Conservation (phyloP, 2,797 vertebrate genomes). For the Miichthys miiuy region DNA sequence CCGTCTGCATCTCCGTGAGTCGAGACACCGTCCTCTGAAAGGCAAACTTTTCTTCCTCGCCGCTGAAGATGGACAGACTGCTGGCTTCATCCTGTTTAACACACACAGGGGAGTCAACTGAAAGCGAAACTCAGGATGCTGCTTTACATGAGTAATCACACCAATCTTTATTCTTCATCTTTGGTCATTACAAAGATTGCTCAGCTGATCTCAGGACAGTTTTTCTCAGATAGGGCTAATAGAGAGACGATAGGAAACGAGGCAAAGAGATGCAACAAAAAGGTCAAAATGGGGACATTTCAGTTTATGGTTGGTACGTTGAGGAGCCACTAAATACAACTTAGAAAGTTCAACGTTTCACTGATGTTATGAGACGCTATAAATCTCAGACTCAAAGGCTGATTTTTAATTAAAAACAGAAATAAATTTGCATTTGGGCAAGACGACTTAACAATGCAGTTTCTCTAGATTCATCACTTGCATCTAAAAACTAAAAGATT, state of each 20-base stretch:
- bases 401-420: not conserved
- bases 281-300: not conserved
- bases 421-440: not conserved
- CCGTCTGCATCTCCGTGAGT: conserved; percentile 98
- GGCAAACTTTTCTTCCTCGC: conserved; percentile 95
- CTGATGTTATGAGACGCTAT: too few species aligned
- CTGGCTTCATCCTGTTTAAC: conserved; percentile 82
- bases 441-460: not conserved
- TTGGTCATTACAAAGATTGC: not conserved
- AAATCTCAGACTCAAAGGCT: not conserved
- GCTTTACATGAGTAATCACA: not conserved
- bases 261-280: not conserved
- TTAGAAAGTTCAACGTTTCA: not conserved
- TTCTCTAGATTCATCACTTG: not conserved
- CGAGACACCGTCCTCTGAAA: conserved; percentile 96
- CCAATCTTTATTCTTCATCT: not conserved
- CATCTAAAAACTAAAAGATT: not conserved
- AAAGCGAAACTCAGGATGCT: not conserved
- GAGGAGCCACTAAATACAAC: not conserved
- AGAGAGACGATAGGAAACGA: not conserved
- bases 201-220: not conserved
- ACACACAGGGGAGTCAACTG: not conserved
- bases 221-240: not conserved
- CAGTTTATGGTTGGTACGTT: not conserved
- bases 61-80: conserved; percentile 94